Base-by-base conservation (phyloP, 2,797 vertebrate species). In the Spondyliosoma cantharus region DNA sequence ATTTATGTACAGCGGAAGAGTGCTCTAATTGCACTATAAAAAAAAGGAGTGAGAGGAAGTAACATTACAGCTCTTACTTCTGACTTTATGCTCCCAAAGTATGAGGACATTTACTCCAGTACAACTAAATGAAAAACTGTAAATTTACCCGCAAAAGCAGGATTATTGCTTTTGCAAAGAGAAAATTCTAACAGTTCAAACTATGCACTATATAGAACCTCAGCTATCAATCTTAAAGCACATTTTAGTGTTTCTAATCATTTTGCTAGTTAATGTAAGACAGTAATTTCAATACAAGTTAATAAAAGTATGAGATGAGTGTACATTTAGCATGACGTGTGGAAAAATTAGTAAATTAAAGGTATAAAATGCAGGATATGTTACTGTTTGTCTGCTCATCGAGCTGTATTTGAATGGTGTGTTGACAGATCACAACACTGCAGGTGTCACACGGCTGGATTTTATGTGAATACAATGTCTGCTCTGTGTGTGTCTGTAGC, bases 1-100 rank as follows among this genome's bases (percentile, higher is more conserved):
- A 76, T 83, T 79, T 46, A 71, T 64, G 24, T 46, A 16, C 24
- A 66, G 59, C 7, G 1, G 17, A 61, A 32, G 45, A 46, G 22
- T 20, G 7, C 8, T 66, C 5, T 74, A 46, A 73, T 62, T 69
- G 43, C 27, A 46, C 20, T 24, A 56, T 71, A 70, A 73, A 78
- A 70, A 73, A 74, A 43, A 45, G 22, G 2, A 63, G 7, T 11
- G 17, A 73, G 16, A 54, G 46, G 22, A 63, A 37, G 48, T 48
- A 52, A 25, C 45, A 53, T n/a, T 15, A 32, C 20, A 13, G 27
- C 43, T 50, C 32, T 37, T 20, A 22, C 25, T 52, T 68, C 14
- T 71, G 57, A 49, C n/a, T 5, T 58, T 43, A 49, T 17, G 62
- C 42, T 60, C 43, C 22, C 42, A 22, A 19, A 9, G 13, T 22